These are phyloP conservation scores for Drosophila emarginata DNA, from an alignment of 2,888 invertebrate genomes.

Conservation along the genomic window DNA sequence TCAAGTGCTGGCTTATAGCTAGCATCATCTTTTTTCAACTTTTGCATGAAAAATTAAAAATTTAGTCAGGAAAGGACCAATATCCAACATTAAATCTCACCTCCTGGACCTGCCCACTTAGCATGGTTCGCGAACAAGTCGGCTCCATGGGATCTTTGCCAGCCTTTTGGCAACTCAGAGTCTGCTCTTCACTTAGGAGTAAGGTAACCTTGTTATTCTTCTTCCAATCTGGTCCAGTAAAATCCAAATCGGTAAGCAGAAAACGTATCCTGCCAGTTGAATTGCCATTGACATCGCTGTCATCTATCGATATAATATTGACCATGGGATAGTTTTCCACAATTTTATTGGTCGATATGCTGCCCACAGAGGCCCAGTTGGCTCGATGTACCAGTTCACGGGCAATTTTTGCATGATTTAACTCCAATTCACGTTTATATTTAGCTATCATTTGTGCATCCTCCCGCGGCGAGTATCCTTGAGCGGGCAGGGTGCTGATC, in stretches of 20 bases:
- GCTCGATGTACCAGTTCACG: conserved; percentile 79
- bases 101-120: conserved; percentile 78
- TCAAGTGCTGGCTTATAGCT: conserved; percentile 64
- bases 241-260: conserved; percentile 81
- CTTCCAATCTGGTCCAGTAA: conserved; percentile 81
- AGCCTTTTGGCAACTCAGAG: conserved; percentile 69
- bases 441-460: conserved; percentile 72
- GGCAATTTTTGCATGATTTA: conserved; percentile 80
- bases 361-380: conserved; percentile 81
- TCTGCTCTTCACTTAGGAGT: conserved; percentile 79
- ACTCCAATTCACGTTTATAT: conserved; percentile 47
- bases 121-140: conserved; percentile 78
- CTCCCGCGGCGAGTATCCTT: conserved; percentile 67
- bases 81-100: conserved; percentile 41
- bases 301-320: conserved; percentile 82
- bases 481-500: not conserved
- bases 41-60: not conserved
- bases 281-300: conserved; percentile 59
- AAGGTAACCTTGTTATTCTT: conserved; percentile 79
- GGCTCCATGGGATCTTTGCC: conserved; percentile 82
- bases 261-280: conserved; percentile 81
- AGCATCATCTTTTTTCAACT: conserved; percentile 53
- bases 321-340: conserved; percentile 81
- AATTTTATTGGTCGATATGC: conserved; percentile 74
- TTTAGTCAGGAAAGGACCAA: not conserved